A percentile compares a stretch with the other conserved stretches of the same genome.
Evolutionary conservation across 1,140 invertebrate genomes (phyloP).

Genomic region (Danaus plexippus): DNA sequence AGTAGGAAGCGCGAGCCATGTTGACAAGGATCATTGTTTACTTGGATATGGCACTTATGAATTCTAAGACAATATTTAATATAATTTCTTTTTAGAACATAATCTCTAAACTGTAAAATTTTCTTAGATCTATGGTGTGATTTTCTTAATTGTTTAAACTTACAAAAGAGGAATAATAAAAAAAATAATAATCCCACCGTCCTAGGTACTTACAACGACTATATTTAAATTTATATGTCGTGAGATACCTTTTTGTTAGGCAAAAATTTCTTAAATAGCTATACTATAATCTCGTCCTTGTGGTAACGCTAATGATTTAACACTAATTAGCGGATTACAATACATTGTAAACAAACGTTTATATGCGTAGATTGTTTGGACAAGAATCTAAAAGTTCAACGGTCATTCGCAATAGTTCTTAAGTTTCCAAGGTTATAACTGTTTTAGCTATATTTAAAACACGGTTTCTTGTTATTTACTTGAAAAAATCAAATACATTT

Average conservation of each 20-base stretch:
- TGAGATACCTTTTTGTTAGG: background rate
- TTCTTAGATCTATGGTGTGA: too few relatives aligned
- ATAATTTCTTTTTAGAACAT: too few relatives aligned
- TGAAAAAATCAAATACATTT: too few relatives aligned
- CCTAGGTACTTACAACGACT: too few relatives aligned
- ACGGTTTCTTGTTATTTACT: too few relatives aligned
- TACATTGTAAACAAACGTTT: constrained; percentile 25
- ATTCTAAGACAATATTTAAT: too few relatives aligned
- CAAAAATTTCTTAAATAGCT: constrained; percentile 1
- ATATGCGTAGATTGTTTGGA: constrained; percentile 17
- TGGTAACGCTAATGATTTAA: constrained; percentile 22
- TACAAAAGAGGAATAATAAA: too few relatives aligned
- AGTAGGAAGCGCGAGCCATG: constrained; percentile 21
- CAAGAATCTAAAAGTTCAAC: constrained; percentile 23
- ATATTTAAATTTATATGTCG: too few relatives aligned
- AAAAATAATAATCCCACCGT: too few relatives aligned
- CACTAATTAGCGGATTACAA: constrained; percentile 31
- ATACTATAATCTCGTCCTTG: constrained; percentile 22
- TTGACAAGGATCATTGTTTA: constrained; percentile 17
- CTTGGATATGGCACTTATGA: background rate
- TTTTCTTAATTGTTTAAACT: too few relatives aligned
- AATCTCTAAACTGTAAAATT: too few relatives aligned
- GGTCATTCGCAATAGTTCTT: constrained; percentile 20
- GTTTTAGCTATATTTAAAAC: constrained; percentile 3
- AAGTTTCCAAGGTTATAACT: constrained; percentile 16